Conservation (phyloP, 2,888 invertebrate species). For the Lamproptera curius region DNA sequence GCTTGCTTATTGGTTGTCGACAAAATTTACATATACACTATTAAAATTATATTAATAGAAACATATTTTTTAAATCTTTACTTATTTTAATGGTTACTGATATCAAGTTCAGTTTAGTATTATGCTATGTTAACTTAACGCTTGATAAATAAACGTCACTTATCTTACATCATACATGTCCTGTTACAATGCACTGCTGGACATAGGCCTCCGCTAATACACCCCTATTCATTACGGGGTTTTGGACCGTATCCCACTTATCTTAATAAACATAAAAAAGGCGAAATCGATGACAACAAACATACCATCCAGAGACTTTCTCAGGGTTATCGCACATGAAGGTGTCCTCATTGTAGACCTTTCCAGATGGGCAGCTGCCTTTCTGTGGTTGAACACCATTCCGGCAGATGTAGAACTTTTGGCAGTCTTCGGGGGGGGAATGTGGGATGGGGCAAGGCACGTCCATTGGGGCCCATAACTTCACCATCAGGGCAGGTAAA, state of each 20-base stretch:
- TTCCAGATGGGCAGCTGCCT: constrained; percentile 84
- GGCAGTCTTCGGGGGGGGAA: constrained; percentile 87
- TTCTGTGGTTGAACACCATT: constrained; percentile 87
- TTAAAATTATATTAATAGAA: too few species aligned
- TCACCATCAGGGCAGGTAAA: constrained; percentile 87
- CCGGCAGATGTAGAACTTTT: constrained; percentile 90
- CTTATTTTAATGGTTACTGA: too few species aligned
- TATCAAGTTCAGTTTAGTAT: too few species aligned
- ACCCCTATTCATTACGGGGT: too few species aligned
- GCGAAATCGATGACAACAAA: neutral
- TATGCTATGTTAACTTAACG: neutral
- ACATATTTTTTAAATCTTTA: too few species aligned
- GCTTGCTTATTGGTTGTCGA: too few species aligned
- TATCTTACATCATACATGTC: neutral
- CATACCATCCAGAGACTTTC: constrained; percentile 87
- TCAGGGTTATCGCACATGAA: constrained; percentile 88
- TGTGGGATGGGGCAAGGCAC: constrained; percentile 85
- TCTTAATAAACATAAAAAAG: too few species aligned
- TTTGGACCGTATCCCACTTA: too few species aligned
- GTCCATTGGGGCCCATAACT: constrained; percentile 81
- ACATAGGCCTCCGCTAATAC: too few species aligned
- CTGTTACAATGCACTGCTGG: too few species aligned
- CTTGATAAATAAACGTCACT: neutral
- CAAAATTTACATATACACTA: too few species aligned
- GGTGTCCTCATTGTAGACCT: constrained; percentile 87